phyloP scores from a whole-genome alignment of 2,797 vertebrate genomes.

The Petrocephalus schoutedeni region DNA sequence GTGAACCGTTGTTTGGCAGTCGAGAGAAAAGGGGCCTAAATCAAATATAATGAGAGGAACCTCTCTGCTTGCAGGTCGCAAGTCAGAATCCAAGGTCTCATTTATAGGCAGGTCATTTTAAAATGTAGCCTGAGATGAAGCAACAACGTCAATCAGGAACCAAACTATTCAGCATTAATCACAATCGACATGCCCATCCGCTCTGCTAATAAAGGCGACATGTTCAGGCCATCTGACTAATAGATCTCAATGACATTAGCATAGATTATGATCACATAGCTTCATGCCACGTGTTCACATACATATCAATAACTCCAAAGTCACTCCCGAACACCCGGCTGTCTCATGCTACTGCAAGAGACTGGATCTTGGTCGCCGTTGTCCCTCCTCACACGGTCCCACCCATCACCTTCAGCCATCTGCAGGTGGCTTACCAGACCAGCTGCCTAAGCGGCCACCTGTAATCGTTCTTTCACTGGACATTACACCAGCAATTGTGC shows the following conservation, averaged over 20 bases:
- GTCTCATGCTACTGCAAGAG: neutral
- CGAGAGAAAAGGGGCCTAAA: neutral
- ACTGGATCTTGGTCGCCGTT: neutral
- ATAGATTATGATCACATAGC: neutral
- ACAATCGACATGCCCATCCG: neutral
- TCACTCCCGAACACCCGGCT: neutral
- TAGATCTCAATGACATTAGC: neutral
- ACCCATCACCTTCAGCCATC: neutral
- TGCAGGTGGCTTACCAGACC: neutral
- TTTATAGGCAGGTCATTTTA: neutral
- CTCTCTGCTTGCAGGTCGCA: neutral
- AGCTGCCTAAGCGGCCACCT: too few relatives aligned
- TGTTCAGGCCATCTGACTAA: neutral
- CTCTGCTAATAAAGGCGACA: neutral
- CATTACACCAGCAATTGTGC: too few relatives aligned
- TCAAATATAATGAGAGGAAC: neutral
- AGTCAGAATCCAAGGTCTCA: neutral
- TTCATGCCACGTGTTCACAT: neutral
- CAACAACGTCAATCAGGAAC: neutral
- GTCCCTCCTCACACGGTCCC: neutral
- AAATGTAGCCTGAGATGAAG: neutral
- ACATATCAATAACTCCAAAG: neutral
- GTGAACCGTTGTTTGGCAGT: constrained; percentile 13
- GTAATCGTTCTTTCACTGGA: too few relatives aligned
- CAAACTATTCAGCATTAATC: neutral